Base-by-base conservation (phyloP, 2,888 invertebrate species). In the Hartigia nigra region DNA sequence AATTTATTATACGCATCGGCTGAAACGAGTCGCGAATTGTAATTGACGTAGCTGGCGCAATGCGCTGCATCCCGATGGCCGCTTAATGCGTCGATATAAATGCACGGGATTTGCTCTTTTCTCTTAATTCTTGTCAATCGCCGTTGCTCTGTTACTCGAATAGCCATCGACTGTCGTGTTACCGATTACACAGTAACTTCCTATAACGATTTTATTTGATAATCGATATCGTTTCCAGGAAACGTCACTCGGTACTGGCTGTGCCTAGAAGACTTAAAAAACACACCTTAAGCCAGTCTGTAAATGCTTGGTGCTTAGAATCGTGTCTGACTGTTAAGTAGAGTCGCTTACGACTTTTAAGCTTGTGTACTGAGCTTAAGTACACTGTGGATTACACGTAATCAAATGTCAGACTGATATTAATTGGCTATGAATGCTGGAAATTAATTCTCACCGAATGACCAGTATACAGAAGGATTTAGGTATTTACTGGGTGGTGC, bases 51-150 rank as follows among this genome's bases (percentile, higher is more conserved):
- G 55, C 0, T 1, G 34, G 12, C 31, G 72, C 4, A 9, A 1
- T 4, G 72, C 31, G 12, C 1, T n/a, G 31, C 72, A 12, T 72
- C 72, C 12, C 72, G 72, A 72, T 72, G 34, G 78, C 70, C 81
- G 80, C 83, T 82, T 86, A 86, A 86, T 86, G 85, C 84, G 81
- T 81, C 85, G 84, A 86, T 86, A 86, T 86, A 86, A 86, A 86
- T 86, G 86, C 85, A 82, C 85, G 83, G 84, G 55, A 14, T 55
- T 55, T 55, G 55, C 55, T 55, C 55, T 55, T 55, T 23, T 55
- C 23, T 23, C 55, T 55, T 55, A 9, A 14, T 14, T 39, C 39
- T 1, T 4, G 55, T 23, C 9, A 55, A 23, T 23, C 55, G 55
- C 23, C 23, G 9, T 23, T 55, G 23, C 55, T 55, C 9, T 23